Evolutionary conservation across 2,888 invertebrate species (phyloP).

Genomic region (Therioaphis trifolii): DNA sequence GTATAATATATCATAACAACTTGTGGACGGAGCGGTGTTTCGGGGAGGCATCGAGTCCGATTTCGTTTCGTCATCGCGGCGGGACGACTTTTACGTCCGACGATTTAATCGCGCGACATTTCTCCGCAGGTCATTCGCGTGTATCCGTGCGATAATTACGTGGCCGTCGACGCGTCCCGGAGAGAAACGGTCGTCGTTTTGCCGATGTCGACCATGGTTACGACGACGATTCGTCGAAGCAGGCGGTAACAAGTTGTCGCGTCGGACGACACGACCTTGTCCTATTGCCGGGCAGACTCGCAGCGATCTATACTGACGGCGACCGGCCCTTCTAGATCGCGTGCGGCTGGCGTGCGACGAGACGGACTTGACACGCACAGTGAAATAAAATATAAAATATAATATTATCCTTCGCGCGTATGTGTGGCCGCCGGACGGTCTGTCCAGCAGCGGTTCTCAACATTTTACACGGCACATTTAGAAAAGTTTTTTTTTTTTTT

Average conservation of each 20-base stretch:
- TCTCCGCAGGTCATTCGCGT: neutral
- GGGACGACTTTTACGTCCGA: neutral
- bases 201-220: neutral
- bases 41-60: too few relatives aligned
- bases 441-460: too few relatives aligned
- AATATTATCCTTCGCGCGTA: too few relatives aligned
- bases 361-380: neutral
- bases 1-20: too few relatives aligned
- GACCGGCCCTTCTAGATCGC: neutral
- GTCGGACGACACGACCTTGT: constrained; percentile 8
- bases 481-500: too few relatives aligned
- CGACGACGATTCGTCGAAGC: too few relatives aligned
- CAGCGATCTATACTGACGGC: neutral
- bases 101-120: neutral
- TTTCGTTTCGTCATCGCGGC: too few relatives aligned
- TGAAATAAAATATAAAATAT: neutral
- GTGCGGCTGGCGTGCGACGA: neutral
- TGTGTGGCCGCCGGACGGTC: too few relatives aligned
- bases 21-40: too few relatives aligned
- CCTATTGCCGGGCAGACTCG: neutral
- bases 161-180: neutral
- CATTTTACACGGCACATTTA: too few relatives aligned
- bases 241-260: neutral
- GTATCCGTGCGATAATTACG: neutral
- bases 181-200: neutral